Conservation (phyloP, 35 echinoderm and acorn worm species). For the Holothuria glaberrima region DNA sequence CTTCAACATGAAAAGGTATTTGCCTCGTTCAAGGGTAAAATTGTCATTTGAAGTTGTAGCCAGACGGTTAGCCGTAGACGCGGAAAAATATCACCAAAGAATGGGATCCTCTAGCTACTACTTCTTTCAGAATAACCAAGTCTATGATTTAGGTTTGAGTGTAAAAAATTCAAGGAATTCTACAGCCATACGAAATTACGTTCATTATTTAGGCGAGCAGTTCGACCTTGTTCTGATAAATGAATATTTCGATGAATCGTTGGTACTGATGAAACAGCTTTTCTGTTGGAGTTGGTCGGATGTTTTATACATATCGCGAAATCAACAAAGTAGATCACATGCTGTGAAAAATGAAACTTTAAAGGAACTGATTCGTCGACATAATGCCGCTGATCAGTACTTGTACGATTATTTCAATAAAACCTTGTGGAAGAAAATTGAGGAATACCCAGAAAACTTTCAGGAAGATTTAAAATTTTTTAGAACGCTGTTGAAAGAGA, state of each 20-base stretch:
- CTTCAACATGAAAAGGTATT: constrained; percentile 24
- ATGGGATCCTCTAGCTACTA: not conserved
- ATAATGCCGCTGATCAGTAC: constrained; percentile 44
- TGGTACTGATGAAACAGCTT: constrained; percentile 63
- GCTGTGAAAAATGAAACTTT: constrained; percentile 26
- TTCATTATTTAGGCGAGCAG: constrained; percentile 41
- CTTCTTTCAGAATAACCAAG: constrained; percentile 67
- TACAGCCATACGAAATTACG: constrained; percentile 24
- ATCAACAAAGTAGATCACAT: constrained; percentile 29
- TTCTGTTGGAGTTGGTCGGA: constrained; percentile 68
- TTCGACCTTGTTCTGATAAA: constrained; percentile 73
- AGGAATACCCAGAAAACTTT: constrained; percentile 24
- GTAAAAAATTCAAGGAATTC: not conserved
- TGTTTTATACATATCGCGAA: constrained; percentile 63
- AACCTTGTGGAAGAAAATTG: constrained; percentile 67
- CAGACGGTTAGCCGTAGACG: not conserved
- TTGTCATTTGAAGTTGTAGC: not conserved
- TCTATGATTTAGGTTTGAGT: constrained; percentile 67
- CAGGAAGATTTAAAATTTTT: constrained; percentile 50
- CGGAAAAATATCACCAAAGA: not conserved
- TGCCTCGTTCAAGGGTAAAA: not conserved
- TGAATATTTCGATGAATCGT: constrained; percentile 80
- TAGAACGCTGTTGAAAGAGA: constrained; percentile 17
- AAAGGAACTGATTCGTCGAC: constrained; percentile 18
- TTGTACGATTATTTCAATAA: constrained; percentile 66